Conservation (phyloP, 2,888 invertebrate species). For the Cerceris rybyensis region DNA sequence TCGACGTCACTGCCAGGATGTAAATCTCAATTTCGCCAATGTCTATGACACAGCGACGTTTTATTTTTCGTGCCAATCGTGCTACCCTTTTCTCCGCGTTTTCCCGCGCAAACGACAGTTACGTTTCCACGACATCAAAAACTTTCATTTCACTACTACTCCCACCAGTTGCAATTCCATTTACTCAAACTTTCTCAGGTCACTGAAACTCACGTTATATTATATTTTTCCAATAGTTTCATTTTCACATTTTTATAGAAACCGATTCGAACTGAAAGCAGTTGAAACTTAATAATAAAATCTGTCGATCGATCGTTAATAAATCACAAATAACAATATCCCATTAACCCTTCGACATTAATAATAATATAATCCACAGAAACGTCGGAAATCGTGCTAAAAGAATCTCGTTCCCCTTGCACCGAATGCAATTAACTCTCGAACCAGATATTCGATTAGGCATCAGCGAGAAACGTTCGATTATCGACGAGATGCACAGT, state of each 20-base stretch:
- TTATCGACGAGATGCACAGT: slow-evolving; percentile 4
- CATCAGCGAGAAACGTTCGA: background rate
- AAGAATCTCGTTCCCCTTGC: background rate
- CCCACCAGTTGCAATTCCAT: background rate
- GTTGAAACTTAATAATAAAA: background rate
- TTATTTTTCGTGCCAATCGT: background rate
- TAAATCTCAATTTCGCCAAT: slow-evolving; percentile 7
- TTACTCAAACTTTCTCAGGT: background rate
- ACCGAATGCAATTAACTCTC: background rate
- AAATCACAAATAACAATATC: background rate
- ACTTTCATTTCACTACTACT: background rate
- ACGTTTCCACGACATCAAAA: background rate
- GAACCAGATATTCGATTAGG: slow-evolving; percentile 1
- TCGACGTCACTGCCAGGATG: slow-evolving; percentile 69
- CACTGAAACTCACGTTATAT: background rate
- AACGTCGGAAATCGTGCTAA: background rate
- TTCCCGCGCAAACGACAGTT: background rate
- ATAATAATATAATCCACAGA: background rate
- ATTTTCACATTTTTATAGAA: background rate
- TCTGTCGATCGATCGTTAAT: background rate
- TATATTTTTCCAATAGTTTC: background rate
- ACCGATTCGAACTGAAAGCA: background rate
- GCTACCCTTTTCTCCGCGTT: background rate
- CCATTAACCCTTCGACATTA: too few species aligned
- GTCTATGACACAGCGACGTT: background rate